Evolutionary conservation across 2,113 vertebrate species (phyloP).

Genomic region (Scortum barcoo): DNA sequence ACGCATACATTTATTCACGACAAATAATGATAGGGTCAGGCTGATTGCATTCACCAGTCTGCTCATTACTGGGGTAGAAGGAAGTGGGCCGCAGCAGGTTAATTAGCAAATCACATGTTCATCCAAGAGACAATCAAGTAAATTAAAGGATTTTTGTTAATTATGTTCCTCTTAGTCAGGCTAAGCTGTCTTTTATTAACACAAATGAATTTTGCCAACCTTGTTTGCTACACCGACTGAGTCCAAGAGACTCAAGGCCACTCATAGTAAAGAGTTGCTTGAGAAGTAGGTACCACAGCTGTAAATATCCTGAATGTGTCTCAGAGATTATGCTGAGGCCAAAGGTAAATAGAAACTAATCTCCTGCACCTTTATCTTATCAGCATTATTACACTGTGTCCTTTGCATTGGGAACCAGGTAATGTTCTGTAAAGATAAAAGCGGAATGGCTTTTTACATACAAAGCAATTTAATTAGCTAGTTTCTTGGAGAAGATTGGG

Average conservation of each 20-base stretch:
- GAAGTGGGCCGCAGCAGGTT: constrained; percentile 67
- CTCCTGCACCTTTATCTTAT: background rate
- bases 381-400: background rate
- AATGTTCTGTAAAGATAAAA: background rate
- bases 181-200: constrained; percentile 71
- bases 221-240: constrained; percentile 8
- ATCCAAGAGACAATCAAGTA: constrained; percentile 66
- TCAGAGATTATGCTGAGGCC: background rate
- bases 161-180: constrained; percentile 63
- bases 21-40: constrained; percentile 68
- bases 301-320: background rate
- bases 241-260: constrained; percentile 33
- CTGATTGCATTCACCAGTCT: constrained; percentile 59
- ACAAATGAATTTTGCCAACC: constrained; percentile 53
- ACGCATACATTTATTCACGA: constrained; percentile 74
- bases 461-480: background rate
- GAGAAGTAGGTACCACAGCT: background rate
- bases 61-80: constrained; percentile 63
- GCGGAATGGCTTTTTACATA: background rate
- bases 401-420: background rate
- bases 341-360: constrained; percentile 8
- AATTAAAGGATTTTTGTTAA: constrained; percentile 76
- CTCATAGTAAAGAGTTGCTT: constrained; percentile 2
- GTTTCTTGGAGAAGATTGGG: background rate
- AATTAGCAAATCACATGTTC: constrained; percentile 76